Evolutionary conservation across 2,888 invertebrate genomes (phyloP).

Genomic region (Parnassius apollo): DNA sequence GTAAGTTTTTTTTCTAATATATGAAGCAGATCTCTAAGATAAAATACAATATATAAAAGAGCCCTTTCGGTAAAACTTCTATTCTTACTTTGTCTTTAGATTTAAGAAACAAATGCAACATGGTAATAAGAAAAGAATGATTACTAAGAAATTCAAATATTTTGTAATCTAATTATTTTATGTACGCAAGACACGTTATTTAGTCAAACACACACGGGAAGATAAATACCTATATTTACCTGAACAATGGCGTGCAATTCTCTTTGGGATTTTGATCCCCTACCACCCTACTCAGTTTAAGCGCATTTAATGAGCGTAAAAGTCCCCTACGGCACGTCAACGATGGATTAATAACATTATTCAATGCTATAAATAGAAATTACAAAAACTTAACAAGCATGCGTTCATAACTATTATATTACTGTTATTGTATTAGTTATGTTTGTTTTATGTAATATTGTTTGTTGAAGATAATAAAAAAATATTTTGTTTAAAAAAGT

Average conservation of each 20-base stretch:
- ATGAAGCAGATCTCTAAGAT: too few species aligned
- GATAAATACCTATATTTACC: slow-evolving; percentile 53
- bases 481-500: slow-evolving; percentile 20
- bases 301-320: slow-evolving; percentile 75
- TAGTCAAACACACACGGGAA: slow-evolving; percentile 41
- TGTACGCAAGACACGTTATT: too few species aligned
- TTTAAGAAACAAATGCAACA: too few species aligned
- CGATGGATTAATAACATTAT: slow-evolving; percentile 65
- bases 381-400: slow-evolving; percentile 59
- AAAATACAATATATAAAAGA: too few species aligned
- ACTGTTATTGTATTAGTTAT: too few species aligned
- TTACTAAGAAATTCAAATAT: too few species aligned
- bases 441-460: too few species aligned
- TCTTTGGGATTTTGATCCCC: slow-evolving; percentile 55
- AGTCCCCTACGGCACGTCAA: slow-evolving; percentile 68
- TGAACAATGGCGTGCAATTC: slow-evolving; percentile 58
- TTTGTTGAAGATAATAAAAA: too few species aligned
- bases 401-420: neutral
- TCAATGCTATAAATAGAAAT: slow-evolving; percentile 58
- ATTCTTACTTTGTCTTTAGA: too few species aligned
- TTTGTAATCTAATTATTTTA: too few species aligned
- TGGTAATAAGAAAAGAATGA: too few species aligned
- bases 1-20: slow-evolving; percentile 44
- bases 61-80: too few species aligned
- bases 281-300: slow-evolving; percentile 63